These are phyloP conservation scores for Anhinga anhinga DNA, from an alignment of 2,113 vertebrate species.

Conservation along the genomic window DNA sequence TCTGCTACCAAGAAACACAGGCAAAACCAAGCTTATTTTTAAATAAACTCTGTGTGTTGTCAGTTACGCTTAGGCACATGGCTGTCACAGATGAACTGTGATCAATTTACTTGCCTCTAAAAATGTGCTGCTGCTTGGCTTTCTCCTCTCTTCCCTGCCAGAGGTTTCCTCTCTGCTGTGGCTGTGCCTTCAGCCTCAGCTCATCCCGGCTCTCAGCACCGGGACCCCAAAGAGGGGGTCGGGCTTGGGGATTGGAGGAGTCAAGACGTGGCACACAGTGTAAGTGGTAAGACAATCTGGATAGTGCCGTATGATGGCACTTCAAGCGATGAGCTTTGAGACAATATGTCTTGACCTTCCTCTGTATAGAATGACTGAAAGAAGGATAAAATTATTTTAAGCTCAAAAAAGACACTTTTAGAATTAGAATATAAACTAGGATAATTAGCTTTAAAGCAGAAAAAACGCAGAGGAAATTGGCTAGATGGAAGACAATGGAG, in stretches of 20 bases:
- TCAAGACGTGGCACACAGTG: accelerated
- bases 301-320: accelerated
- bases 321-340: not conserved
- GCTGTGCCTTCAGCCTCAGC: not conserved
- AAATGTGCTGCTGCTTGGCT: not conserved
- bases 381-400: not conserved
- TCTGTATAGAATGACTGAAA: not conserved
- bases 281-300: not conserved
- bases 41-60: not conserved
- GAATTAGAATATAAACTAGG: not conserved
- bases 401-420: not conserved
- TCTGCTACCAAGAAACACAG: not conserved
- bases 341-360: not conserved
- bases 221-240: accelerated
- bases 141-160: not conserved
- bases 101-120: not conserved
- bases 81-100: not conserved
- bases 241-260: not conserved
- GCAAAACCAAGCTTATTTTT: not conserved
- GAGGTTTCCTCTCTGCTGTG: not conserved
- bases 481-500: not conserved
- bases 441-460: not conserved
- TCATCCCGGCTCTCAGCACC: accelerated
- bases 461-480: not conserved
- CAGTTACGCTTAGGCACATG: not conserved